Percentiles rank a stretch among this genome's conserved stretches.
These are phyloP conservation scores for Drosophila nigritarsus DNA, from an alignment of 2,888 invertebrate genomes.

Conservation along the genomic window DNA sequence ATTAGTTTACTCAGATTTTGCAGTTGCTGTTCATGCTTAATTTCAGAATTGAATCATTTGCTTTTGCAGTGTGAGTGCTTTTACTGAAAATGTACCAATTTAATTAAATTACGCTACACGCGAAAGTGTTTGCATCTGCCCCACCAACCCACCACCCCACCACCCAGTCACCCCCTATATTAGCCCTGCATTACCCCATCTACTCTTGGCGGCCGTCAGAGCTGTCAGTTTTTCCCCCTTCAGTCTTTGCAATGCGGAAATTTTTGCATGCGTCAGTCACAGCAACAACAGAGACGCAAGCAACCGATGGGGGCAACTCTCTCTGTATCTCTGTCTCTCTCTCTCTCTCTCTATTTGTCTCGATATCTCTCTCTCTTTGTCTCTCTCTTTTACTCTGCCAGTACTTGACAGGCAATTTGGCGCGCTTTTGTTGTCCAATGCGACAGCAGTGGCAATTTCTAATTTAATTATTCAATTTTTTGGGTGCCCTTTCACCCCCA, in stretches of 20 bases:
- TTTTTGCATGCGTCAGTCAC: conserved; percentile 75
- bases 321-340: neutral
- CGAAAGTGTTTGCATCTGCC: conserved; percentile 63
- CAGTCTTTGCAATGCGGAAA: conserved; percentile 52
- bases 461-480: conserved; percentile 81
- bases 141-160: neutral
- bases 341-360: neutral
- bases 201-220: conserved; percentile 28
- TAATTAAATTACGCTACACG: conserved; percentile 68
- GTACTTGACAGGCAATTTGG: conserved; percentile 71
- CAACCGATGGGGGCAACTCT: conserved; percentile 50
- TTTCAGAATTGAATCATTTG: conserved; percentile 61
- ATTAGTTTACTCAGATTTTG: conserved; percentile 9
- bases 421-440: conserved; percentile 74
- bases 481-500: conserved; percentile 2
- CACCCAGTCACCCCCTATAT: neutral
- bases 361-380: neutral
- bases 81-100: conserved; percentile 66
- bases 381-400: conserved; percentile 17
- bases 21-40: conserved; percentile 27
- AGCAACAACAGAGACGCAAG: conserved; percentile 34
- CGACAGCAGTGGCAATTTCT: conserved; percentile 77
- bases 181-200: conserved; percentile 2
- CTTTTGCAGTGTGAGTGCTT: conserved; percentile 58
- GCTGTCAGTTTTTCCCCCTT: conserved; percentile 56